These are phyloP conservation scores for Myotis pilosus DNA, from an alignment of 2,797 vertebrate species.

Conservation along the genomic window DNA sequence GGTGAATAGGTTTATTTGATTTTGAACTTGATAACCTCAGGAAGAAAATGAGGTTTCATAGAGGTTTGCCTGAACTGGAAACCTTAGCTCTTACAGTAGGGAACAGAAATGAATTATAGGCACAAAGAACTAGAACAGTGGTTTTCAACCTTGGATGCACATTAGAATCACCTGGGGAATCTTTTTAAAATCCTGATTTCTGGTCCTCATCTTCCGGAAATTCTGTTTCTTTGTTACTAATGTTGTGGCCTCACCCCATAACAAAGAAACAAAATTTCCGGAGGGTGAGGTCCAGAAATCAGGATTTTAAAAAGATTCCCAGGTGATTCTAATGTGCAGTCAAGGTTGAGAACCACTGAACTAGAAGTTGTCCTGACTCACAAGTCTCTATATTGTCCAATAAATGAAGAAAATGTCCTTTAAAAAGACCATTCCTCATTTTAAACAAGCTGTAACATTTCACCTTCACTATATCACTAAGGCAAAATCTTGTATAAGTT, in stretches of 20 bases:
- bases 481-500: constrained; percentile 66
- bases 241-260: no score
- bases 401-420: constrained; percentile 34
- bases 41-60: neutral
- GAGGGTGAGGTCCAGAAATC: no score
- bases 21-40: neutral
- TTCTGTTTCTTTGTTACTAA: no score
- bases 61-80: neutral
- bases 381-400: neutral
- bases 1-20: constrained; percentile 17
- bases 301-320: no score
- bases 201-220: no score
- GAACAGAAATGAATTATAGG: constrained; percentile 49
- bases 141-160: no score
- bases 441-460: constrained; percentile 73
- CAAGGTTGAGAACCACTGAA: neutral
- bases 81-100: neutral
- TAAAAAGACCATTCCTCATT: constrained; percentile 59
- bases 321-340: no score
- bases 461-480: constrained; percentile 66
- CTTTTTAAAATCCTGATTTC: no score
- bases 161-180: no score
- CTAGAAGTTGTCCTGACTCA: neutral
- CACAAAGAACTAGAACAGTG: neutral
- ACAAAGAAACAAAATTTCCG: no score